Evolutionary conservation across 2,797 vertebrate genomes (phyloP).

Genomic region (Oreonectes daqikongensis): DNA sequence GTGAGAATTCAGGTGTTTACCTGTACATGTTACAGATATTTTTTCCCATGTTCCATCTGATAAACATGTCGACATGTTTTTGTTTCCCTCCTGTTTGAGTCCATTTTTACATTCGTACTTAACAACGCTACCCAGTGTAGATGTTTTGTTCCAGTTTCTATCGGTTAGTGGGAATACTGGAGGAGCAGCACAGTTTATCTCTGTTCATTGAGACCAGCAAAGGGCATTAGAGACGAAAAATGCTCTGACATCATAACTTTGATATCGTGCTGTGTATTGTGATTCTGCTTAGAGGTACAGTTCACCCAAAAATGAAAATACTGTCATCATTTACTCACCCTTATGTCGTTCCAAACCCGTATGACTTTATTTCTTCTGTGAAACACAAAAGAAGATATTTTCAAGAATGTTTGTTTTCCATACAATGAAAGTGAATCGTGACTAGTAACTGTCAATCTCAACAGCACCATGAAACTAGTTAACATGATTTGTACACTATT

Average conservation of each 20-base stretch:
- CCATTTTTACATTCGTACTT: conserved; percentile 78
- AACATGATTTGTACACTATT: too few species aligned
- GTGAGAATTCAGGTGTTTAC: conserved; percentile 63
- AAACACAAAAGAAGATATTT: not conserved
- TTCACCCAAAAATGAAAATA: not conserved
- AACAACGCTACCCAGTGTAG: conserved; percentile 68
- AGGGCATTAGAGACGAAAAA: conserved; percentile 12
- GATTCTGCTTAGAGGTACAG: not conserved
- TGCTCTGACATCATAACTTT: not conserved
- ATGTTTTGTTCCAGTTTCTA: conserved; percentile 73
- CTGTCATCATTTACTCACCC: not conserved
- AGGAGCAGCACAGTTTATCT: conserved; percentile 82
- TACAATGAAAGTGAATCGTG: not conserved
- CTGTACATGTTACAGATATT: conserved; percentile 76
- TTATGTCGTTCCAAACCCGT: not conserved
- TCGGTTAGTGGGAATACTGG: conserved; percentile 69
- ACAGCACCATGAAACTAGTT: too few species aligned
- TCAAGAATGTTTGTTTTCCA: not conserved
- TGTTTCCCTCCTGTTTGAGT: conserved; percentile 74
- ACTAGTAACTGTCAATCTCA: not conserved
- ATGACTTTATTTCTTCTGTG: not conserved
- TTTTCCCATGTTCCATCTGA: conserved; percentile 75
- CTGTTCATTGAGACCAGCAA: conserved; percentile 63
- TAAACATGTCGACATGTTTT: conserved; percentile 76
- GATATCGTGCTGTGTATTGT: not conserved